Evolutionary conservation across 1,140 invertebrate species (phyloP).

Genomic region (Trichonephila inaurata): DNA sequence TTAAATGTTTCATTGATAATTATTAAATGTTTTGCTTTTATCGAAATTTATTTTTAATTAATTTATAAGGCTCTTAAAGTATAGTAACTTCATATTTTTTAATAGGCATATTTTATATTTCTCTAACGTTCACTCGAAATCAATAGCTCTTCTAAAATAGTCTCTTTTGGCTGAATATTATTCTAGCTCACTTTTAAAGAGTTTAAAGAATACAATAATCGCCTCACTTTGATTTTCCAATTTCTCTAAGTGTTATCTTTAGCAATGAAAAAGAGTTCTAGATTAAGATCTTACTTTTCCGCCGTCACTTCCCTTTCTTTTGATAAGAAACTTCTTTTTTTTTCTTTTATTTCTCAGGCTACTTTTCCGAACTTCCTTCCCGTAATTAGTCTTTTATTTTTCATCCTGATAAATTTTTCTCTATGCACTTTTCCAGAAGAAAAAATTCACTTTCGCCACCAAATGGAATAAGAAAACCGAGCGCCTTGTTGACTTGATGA

Average conservation of each 20-base stretch:
- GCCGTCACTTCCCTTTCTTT: not conserved
- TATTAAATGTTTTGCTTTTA: too few relatives aligned
- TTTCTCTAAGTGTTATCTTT: slow-evolving; percentile 13
- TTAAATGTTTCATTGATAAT: too few relatives aligned
- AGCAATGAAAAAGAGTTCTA: not conserved
- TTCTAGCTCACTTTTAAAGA: not conserved
- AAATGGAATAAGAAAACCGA: not conserved
- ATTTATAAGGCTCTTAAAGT: too few relatives aligned
- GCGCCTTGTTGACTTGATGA: not conserved
- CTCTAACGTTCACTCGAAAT: too few relatives aligned
- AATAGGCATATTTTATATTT: too few relatives aligned
- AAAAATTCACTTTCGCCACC: not conserved
- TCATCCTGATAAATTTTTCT: slow-evolving; percentile 6
- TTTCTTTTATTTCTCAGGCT: not conserved
- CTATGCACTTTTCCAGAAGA: not conserved
- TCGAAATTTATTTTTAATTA: too few relatives aligned
- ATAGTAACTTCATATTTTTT: too few relatives aligned
- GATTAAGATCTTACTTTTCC: slow-evolving; percentile 6
- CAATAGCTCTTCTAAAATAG: too few relatives aligned
- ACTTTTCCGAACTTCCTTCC: not conserved
- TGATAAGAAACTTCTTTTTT: not conserved
- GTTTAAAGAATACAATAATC: not conserved
- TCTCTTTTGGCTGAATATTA: too few relatives aligned
- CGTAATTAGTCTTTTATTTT: slow-evolving; percentile 19
- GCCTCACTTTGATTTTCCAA: slow-evolving; percentile 4